These are phyloP conservation scores for Phycodurus eques DNA, from an alignment of 2,113 vertebrate species.

Conservation along the genomic window DNA sequence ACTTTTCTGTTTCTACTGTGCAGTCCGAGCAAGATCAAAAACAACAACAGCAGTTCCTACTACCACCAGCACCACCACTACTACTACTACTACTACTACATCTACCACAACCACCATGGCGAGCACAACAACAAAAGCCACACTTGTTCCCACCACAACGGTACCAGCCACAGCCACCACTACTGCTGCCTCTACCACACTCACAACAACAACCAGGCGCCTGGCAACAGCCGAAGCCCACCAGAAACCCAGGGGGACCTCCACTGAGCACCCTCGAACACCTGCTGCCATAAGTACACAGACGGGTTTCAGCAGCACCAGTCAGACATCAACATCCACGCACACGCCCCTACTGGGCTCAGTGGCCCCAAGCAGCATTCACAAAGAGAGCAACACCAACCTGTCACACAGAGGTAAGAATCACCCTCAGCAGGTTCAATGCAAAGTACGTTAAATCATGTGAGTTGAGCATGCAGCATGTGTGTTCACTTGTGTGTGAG, in stretches of 20 bases:
- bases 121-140: constrained; percentile 15
- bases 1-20: constrained; percentile 8
- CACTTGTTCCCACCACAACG: constrained; percentile 5
- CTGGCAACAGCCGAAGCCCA: constrained; percentile 6
- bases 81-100: neutral
- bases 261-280: constrained; percentile 22
- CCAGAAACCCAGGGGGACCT: constrained; percentile 39
- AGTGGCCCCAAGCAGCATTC: constrained; percentile 65
- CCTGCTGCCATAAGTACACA: constrained; percentile 33
- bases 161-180: constrained; percentile 16
- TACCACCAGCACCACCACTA: constrained; percentile 14
- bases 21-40: constrained; percentile 62
- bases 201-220: constrained; percentile 21
- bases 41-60: constrained; percentile 65
- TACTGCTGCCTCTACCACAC: constrained; percentile 22
- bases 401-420: constrained; percentile 90
- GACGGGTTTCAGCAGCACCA: constrained; percentile 45
- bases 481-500: constrained; percentile 17
- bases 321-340: constrained; percentile 50
- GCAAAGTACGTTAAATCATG: constrained; percentile 10
- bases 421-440: neutral
- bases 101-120: neutral
- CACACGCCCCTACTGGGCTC: constrained; percentile 45
- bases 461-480: constrained; percentile 6
- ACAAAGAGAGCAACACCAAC: constrained; percentile 82